phyloP scores from a whole-genome alignment of 1,140 invertebrate genomes.

The Leguminivora glycinivorella region DNA sequence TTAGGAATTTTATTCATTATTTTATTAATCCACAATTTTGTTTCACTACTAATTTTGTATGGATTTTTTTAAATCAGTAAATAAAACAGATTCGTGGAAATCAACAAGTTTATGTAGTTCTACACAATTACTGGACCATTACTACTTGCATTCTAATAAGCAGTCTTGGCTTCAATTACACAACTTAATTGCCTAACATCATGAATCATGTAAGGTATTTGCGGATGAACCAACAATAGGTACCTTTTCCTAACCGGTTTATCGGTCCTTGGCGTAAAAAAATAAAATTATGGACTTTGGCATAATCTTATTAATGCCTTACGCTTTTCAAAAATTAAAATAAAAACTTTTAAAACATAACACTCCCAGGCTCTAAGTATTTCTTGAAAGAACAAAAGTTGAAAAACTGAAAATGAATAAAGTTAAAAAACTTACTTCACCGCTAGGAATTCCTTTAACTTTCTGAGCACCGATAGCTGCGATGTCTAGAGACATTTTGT shows the following conservation, averaged over 20 bases:
- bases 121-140: conserved; percentile 3
- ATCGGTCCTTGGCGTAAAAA: background rate
- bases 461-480: conserved; percentile 15
- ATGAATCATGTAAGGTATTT: background rate
- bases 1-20: too few relatives aligned
- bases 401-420: background rate
- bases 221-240: background rate
- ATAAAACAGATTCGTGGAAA: background rate
- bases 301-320: too few relatives aligned
- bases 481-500: conserved; percentile 17
- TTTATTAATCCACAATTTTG: too few relatives aligned
- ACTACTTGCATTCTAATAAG: background rate
- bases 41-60: background rate
- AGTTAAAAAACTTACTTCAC: conserved; percentile 5
- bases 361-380: background rate
- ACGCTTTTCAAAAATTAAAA: background rate
- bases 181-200: background rate
- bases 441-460: conserved; percentile 24
- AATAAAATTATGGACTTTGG: background rate
- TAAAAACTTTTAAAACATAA: background rate
- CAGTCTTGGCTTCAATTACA: background rate
- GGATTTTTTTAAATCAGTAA: background rate
- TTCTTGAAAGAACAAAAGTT: background rate
- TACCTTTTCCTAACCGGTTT: conserved; percentile 1
- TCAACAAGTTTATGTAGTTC: background rate